phyloP scores from a whole-genome alignment of 2,113 vertebrate species.

The Macaca mulatta region DNA sequence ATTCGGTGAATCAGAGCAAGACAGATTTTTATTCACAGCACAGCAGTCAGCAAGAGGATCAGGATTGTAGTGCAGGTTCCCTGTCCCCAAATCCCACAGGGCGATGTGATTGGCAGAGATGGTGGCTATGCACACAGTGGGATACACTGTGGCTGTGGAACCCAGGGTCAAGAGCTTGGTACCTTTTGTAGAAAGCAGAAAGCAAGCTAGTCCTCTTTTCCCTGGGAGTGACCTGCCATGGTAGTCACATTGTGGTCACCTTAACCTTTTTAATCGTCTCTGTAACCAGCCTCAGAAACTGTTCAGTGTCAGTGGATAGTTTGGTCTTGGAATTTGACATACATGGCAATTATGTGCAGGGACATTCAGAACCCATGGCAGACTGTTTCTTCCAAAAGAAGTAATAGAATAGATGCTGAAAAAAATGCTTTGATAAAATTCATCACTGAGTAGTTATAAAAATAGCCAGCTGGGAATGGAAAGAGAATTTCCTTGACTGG shows the following conservation, averaged over 20 bases:
- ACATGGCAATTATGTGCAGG: background rate
- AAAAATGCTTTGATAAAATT: constrained; percentile 12
- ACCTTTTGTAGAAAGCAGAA: background rate
- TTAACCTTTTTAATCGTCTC: background rate
- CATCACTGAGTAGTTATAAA: background rate
- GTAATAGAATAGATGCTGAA: background rate
- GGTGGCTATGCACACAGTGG: background rate
- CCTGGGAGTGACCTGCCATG: background rate
- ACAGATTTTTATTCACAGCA: background rate
- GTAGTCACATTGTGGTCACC: background rate
- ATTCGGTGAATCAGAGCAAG: background rate
- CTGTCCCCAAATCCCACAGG: background rate
- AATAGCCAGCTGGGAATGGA: background rate
- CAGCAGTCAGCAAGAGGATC: background rate
- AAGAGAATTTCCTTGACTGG: background rate
- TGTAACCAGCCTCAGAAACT: background rate
- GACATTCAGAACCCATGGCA: background rate
- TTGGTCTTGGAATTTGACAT: background rate
- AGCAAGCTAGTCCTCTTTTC: background rate
- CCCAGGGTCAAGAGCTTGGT: background rate
- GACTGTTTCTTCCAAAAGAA: background rate
- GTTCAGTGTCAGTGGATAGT: background rate
- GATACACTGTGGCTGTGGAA: background rate
- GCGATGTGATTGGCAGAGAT: background rate
- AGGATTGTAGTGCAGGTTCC: background rate